Evolutionary conservation across 2,888 invertebrate genomes (phyloP).

Genomic region (Biston stratarius): DNA sequence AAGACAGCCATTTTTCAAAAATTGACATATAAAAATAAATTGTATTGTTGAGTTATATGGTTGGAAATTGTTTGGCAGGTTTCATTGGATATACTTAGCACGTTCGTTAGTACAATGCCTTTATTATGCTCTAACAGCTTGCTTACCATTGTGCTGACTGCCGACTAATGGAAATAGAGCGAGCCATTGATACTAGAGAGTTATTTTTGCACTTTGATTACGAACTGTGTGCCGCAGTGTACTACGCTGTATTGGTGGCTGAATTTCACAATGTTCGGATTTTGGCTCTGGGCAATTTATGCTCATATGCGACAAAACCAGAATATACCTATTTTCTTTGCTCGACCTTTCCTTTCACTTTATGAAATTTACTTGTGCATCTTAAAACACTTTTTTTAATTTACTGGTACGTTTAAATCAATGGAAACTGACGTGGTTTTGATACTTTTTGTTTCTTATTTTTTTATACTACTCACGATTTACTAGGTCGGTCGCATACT

Average conservation of each 20-base stretch:
- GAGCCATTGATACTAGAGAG: slow-evolving; percentile 45
- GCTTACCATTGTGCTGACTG: slow-evolving; percentile 74
- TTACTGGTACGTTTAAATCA: too few species aligned
- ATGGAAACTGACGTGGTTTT: too few species aligned
- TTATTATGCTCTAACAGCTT: slow-evolving; percentile 78
- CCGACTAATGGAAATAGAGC: slow-evolving; percentile 69
- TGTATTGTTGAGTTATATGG: slow-evolving; percentile 19
- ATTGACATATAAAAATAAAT: slow-evolving; percentile 24
- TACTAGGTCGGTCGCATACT: too few species aligned
- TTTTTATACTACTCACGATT: too few species aligned
- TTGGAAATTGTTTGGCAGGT: slow-evolving; percentile 27
- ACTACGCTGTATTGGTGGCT: slow-evolving; percentile 11
- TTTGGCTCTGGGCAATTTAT: slow-evolving; percentile 4
- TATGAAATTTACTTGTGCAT: too few species aligned
- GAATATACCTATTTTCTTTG: neutral
- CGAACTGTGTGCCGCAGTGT: slow-evolving; percentile 37
- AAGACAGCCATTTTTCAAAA: slow-evolving; percentile 44
- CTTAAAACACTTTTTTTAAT: too few species aligned
- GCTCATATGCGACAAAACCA: neutral
- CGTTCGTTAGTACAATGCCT: slow-evolving; percentile 68
- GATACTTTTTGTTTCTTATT: too few species aligned
- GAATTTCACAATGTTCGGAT: slow-evolving; percentile 4
- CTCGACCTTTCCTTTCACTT: too few species aligned
- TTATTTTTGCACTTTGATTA: slow-evolving; percentile 49
- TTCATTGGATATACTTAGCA: slow-evolving; percentile 27